Percentiles rank a stretch among this genome's conserved stretches.
These are phyloP conservation scores for Verasper variegatus DNA, from an alignment of 2,113 vertebrate species.

Conservation along the genomic window DNA sequence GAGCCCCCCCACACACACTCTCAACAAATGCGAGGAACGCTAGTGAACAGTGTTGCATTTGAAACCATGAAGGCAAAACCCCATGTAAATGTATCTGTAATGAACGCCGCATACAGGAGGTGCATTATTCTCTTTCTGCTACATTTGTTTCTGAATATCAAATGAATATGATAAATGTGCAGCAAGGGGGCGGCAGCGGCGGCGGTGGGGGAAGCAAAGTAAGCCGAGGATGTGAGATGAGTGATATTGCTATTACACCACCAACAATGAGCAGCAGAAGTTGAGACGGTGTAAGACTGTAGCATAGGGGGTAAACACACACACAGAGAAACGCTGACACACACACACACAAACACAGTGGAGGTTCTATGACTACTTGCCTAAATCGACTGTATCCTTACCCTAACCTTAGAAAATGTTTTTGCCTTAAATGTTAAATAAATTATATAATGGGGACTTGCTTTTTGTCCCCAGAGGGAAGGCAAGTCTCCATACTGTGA, in stretches of 20 bases:
- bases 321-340: conserved; percentile 23
- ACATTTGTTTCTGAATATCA: conserved; percentile 87
- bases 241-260: conserved; percentile 75
- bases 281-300: conserved; percentile 59
- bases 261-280: conserved; percentile 67
- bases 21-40: conserved; percentile 72
- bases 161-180: conserved; percentile 85
- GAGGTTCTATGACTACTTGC: neutral
- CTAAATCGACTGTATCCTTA: neutral
- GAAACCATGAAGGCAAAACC: conserved; percentile 72
- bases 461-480: neutral
- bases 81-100: conserved; percentile 84
- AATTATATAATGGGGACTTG: neutral
- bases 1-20: neutral
- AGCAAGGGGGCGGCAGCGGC: conserved; percentile 54
- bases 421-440: neutral
- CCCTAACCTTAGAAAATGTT: neutral
- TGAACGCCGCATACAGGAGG: conserved; percentile 80
- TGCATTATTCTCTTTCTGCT: conserved; percentile 85
- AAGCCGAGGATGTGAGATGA: conserved; percentile 73
- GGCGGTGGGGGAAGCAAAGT: conserved; percentile 39
- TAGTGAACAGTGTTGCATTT: conserved; percentile 70
- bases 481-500: neutral
- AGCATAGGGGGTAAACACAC: conserved; percentile 12
- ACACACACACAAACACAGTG: neutral